Evolutionary conservation across 2,113 vertebrate species (phyloP), one percentile per base, ranked within the genome.

Genomic region (Tragulus kanchil): DNA sequence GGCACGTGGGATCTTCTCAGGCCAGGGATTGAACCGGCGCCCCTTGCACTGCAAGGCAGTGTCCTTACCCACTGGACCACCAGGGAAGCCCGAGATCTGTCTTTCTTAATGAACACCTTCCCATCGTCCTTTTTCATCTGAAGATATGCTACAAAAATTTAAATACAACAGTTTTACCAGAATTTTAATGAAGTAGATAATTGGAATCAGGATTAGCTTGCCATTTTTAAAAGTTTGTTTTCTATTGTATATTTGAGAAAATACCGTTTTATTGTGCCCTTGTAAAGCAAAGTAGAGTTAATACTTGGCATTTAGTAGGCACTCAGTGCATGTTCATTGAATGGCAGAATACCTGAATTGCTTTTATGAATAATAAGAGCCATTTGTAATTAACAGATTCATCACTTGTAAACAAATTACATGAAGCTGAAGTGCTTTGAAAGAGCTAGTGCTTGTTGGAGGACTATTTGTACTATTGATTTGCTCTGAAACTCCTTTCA

Each of bases 371-470:
- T 95, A 69, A 78, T 6, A 85, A 45, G 17, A 82, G 25, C 54
- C 31, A 52, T 62, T 61, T 94, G 54, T 82, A 71, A 73, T 71
- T 4, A 54, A 56, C 16, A 1, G 12, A 36, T 48, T 36, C 21
- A 90, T 90, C 23, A 15, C 81, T 91, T 79, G 31, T 85, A 90
- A 90, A 90, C 52, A 90, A 59, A 67, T 87, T 48, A 71, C 48
- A 65, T n/a, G 36, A 45, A 58, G 75, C 75, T 64, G 56, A 87
- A 82, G 48, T 58, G 48, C 48, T 64, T 62, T 65, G 48, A 82
- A 83, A 12, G 3, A 50, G 16, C 75, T 82, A 8, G 8, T 52
- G 56, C 78, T 67, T 90, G 31, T 52, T 86, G 45, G 79, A 79
- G 9, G 13, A 52, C 23, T 54, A 25, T 62, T 91, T 92, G 56